A percentile compares a stretch with the other conserved stretches of the same genome.
phyloP scores from a whole-genome alignment of 2,888 invertebrate genomes.

The Acrocera orbiculus region DNA sequence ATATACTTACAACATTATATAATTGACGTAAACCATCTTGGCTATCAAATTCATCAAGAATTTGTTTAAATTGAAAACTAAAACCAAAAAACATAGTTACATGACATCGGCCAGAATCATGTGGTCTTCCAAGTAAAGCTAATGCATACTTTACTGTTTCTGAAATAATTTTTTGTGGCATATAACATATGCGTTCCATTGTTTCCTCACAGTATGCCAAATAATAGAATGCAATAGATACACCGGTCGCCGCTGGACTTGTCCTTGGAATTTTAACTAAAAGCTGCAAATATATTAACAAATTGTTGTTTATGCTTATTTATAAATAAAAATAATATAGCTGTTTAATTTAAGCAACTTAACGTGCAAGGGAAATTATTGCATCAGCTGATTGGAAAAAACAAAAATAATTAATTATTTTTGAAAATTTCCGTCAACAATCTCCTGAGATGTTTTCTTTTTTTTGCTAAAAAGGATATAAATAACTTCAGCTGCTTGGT shows the following conservation, averaged over 20 bases:
- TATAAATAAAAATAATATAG: too few relatives aligned
- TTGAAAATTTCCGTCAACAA: too few relatives aligned
- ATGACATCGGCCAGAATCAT: constrained; percentile 94
- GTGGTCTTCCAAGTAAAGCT: constrained; percentile 91
- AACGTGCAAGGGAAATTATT: too few relatives aligned
- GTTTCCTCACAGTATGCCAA: constrained; percentile 94
- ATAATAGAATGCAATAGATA: constrained; percentile 91
- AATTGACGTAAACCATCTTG: constrained; percentile 83
- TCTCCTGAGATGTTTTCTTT: too few relatives aligned
- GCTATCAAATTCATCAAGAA: constrained; percentile 84
- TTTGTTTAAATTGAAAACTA: constrained; percentile 81
- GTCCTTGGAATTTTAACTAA: constrained; percentile 81
- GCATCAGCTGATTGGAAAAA: too few relatives aligned
- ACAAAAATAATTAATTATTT: too few relatives aligned
- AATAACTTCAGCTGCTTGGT: too few relatives aligned
- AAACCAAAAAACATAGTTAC: constrained; percentile 96
- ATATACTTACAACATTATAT: constrained; percentile 58
- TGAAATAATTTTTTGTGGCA: constrained; percentile 58
- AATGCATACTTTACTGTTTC: constrained; percentile 77
- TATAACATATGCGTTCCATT: constrained; percentile 84
- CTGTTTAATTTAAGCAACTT: too few relatives aligned
- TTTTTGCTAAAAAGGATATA: too few relatives aligned
- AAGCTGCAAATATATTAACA: constrained; percentile 34
- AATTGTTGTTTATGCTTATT: not conserved
- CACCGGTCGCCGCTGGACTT: constrained; percentile 89